Evolutionary conservation across 2,888 invertebrate species (phyloP).

Genomic region (Trichacis sp.): DNA sequence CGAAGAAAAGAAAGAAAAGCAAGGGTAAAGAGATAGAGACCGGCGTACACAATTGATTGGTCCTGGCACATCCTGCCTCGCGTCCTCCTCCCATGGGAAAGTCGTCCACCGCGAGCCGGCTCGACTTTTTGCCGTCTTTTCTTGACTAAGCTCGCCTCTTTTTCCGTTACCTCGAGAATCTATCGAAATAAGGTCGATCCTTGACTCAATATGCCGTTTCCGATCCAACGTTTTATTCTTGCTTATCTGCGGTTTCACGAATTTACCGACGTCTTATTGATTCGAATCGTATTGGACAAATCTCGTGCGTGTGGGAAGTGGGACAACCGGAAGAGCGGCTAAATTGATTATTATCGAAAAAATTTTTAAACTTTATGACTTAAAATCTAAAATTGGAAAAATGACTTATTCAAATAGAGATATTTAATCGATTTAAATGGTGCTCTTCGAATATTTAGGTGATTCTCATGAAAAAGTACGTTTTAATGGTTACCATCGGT

Average conservation of each 20-base stretch:
- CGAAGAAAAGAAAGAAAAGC: slow-evolving; percentile 36
- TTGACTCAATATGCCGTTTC: slow-evolving; percentile 32
- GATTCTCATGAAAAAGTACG: too few species aligned
- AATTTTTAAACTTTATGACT: too few species aligned
- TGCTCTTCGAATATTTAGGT: too few species aligned
- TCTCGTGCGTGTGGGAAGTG: too few species aligned
- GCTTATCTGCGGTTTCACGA: slow-evolving; percentile 12
- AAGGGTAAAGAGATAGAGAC: slow-evolving; percentile 54
- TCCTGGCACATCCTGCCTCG: slow-evolving; percentile 66
- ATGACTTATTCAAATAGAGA: too few species aligned
- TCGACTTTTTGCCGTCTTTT: slow-evolving; percentile 44
- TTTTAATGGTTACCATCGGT: too few species aligned
- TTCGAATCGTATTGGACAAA: slow-evolving; percentile 18
- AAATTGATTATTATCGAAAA: too few species aligned
- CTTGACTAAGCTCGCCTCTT: slow-evolving; percentile 45
- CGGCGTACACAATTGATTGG: slow-evolving; percentile 68
- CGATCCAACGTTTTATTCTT: slow-evolving; percentile 25
- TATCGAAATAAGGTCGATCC: slow-evolving; percentile 44
- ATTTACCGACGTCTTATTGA: background rate
- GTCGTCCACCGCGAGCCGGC: slow-evolving; percentile 58
- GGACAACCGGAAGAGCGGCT: too few species aligned
- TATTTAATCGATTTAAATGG: too few species aligned
- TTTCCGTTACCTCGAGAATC: slow-evolving; percentile 43
- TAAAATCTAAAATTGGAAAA: too few species aligned
- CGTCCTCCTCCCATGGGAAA: slow-evolving; percentile 64